These are phyloP conservation scores for Agriopis marginaria DNA, from an alignment of 2,888 invertebrate genomes.

Conservation along the genomic window DNA sequence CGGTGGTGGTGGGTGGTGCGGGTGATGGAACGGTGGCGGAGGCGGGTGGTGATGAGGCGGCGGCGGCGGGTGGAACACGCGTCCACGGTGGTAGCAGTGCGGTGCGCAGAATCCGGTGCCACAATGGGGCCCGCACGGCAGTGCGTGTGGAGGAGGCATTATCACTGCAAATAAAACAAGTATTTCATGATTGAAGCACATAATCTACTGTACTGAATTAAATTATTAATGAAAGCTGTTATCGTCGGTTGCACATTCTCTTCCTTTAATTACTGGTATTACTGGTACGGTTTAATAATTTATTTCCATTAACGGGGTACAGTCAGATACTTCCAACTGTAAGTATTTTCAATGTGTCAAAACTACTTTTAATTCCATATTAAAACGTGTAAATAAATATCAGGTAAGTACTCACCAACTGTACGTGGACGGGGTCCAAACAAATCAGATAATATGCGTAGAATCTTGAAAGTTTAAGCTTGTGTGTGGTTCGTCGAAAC, in stretches of 20 bases:
- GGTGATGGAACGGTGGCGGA: conserved; percentile 35
- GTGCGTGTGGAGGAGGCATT: conserved; percentile 68
- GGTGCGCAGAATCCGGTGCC: conserved; percentile 65
- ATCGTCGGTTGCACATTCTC: neutral
- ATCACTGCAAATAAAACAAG: conserved; percentile 51
- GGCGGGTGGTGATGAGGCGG: conserved; percentile 46
- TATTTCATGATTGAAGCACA: neutral
- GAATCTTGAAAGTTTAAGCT: conserved; percentile 25
- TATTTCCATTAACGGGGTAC: neutral
- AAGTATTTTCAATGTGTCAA: no score
- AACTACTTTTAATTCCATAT: neutral
- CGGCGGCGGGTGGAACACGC: conserved; percentile 42
- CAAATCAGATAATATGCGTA: conserved; percentile 31
- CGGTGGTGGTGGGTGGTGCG: conserved; percentile 42
- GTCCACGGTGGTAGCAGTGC: conserved; percentile 59
- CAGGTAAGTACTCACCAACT: conserved; percentile 19
- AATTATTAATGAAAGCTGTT: neutral
- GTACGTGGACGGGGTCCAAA: conserved; percentile 29
- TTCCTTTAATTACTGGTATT: neutral
- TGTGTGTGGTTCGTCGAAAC: conserved; percentile 43
- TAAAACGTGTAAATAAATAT: neutral
- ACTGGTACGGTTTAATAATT: neutral
- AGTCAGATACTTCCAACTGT: neutral
- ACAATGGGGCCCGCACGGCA: conserved; percentile 70
- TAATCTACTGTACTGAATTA: neutral